Percentiles rank a stretch among this genome's conserved stretches.
phyloP scores from a whole-genome alignment of 2,113 vertebrate species.

The Chaetodon trifascialis region DNA sequence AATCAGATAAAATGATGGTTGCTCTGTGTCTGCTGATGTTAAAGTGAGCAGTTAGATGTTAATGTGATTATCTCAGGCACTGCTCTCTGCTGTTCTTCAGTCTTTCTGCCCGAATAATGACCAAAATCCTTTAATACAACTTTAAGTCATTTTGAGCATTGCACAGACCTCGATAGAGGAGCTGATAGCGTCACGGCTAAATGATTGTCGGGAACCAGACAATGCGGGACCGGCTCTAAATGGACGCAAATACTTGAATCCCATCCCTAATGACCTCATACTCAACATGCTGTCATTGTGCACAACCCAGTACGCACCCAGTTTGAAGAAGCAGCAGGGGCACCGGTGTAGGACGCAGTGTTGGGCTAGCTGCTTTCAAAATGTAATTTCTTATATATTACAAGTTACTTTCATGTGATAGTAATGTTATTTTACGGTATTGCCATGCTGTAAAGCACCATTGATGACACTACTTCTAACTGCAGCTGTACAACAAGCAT shows the following conservation, averaged over 20 bases:
- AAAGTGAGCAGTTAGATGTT: constrained; percentile 14
- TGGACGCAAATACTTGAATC: constrained; percentile 19
- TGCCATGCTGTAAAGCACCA: no score
- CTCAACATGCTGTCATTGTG: not conserved
- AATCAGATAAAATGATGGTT: not conserved
- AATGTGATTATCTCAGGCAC: not conserved
- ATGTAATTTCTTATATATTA: no score
- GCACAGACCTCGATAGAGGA: not conserved
- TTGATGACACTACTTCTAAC: no score
- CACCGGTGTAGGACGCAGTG: no score
- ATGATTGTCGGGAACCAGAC: constrained; percentile 7
- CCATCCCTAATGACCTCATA: constrained; percentile 17
- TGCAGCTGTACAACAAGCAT: no score
- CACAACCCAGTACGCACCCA: not conserved
- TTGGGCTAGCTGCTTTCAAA: no score
- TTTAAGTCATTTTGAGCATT: not conserved
- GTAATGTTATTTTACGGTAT: no score
- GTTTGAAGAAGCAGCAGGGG: no score
- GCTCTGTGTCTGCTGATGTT: constrained; percentile 2
- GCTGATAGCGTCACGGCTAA: constrained; percentile 10
- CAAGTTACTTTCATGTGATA: no score
- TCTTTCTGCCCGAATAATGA: not conserved
- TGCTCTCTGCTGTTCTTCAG: not conserved
- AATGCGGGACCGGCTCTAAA: constrained; percentile 10
- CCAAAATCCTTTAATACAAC: constrained; percentile 2